Evolutionary conservation across 2,113 vertebrate genomes (phyloP).

Genomic region (Chaetops frenatus): DNA sequence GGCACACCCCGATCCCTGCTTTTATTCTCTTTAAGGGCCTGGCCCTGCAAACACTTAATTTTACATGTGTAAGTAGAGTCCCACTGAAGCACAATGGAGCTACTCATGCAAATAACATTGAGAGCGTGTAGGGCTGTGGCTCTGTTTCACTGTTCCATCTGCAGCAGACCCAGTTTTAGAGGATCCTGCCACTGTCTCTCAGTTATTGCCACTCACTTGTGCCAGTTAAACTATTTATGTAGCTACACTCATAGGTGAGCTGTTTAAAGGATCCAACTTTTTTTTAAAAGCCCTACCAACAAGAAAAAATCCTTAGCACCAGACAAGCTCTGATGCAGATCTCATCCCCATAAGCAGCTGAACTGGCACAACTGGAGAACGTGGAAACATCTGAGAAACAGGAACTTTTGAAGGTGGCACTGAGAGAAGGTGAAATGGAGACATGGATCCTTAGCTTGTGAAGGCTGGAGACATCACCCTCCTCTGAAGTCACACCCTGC

Average conservation of each 20-base stretch:
- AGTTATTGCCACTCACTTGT: background rate
- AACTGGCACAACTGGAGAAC: conserved; percentile 49
- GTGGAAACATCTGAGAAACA: conserved; percentile 35
- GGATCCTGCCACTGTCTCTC: background rate
- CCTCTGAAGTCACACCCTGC: background rate
- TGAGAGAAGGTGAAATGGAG: background rate
- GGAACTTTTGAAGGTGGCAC: conserved; percentile 28
- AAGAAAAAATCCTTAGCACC: background rate
- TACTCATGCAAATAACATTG: conserved; percentile 46
- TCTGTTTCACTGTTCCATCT: conserved; percentile 7
- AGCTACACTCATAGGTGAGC: background rate
- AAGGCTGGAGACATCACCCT: background rate
- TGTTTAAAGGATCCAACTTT: background rate
- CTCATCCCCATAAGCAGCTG: background rate
- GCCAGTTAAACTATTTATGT: background rate
- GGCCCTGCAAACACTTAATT: conserved; percentile 24
- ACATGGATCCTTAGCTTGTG: background rate
- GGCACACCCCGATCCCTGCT: background rate
- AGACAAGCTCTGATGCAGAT: background rate
- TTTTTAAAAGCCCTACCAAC: background rate
- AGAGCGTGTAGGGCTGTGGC: background rate
- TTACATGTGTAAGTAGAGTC: conserved; percentile 44
- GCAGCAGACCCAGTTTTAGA: conserved; percentile 25
- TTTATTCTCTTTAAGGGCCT: conserved; percentile 31
- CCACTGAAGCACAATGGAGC: conserved; percentile 39